Percentiles rank a stretch among this genome's conserved stretches.
Evolutionary conservation across 2,888 invertebrate genomes (phyloP).

Genomic region (Drosophila buzzatii): DNA sequence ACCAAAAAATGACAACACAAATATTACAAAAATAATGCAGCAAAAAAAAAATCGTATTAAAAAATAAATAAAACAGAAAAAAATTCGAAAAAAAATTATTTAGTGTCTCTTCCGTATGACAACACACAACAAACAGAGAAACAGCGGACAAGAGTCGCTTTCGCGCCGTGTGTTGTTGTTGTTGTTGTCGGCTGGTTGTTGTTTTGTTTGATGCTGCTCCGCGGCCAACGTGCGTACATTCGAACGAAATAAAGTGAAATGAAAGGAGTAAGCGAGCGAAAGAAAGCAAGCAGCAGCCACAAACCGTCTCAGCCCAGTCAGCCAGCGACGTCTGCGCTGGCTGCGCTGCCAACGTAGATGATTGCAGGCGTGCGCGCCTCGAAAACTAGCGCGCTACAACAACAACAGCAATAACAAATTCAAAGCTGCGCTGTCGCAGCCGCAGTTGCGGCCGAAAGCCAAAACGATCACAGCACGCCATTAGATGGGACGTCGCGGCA

Average conservation of each 20-base stretch:
- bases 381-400: slow-evolving; percentile 53
- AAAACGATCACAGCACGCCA: slow-evolving; percentile 49
- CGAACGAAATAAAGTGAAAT: slow-evolving; percentile 86
- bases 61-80: slow-evolving; percentile 17
- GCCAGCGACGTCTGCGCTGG: slow-evolving; percentile 53
- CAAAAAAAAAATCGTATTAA: slow-evolving; percentile 13
- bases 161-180: slow-evolving; percentile 54
- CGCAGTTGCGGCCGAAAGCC: slow-evolving; percentile 43
- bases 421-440: slow-evolving; percentile 36
- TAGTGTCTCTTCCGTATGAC: slow-evolving; percentile 57
- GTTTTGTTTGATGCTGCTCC: slow-evolving; percentile 74
- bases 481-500: slow-evolving; percentile 29
- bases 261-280: slow-evolving; percentile 85
- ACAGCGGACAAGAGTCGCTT: slow-evolving; percentile 58
- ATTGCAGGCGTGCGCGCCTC: slow-evolving; percentile 52
- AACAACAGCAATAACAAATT: slow-evolving; percentile 50
- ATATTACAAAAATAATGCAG: slow-evolving; percentile 14
- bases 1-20: slow-evolving; percentile 26
- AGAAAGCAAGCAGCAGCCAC: slow-evolving; percentile 85
- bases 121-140: slow-evolving; percentile 60
- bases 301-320: slow-evolving; percentile 63
- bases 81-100: slow-evolving; percentile 15
- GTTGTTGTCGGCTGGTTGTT: slow-evolving; percentile 44
- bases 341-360: slow-evolving; percentile 41
- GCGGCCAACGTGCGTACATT: slow-evolving; percentile 85